phyloP scores from a whole-genome alignment of 2,888 invertebrate genomes.

The Candidula unifasciata region DNA sequence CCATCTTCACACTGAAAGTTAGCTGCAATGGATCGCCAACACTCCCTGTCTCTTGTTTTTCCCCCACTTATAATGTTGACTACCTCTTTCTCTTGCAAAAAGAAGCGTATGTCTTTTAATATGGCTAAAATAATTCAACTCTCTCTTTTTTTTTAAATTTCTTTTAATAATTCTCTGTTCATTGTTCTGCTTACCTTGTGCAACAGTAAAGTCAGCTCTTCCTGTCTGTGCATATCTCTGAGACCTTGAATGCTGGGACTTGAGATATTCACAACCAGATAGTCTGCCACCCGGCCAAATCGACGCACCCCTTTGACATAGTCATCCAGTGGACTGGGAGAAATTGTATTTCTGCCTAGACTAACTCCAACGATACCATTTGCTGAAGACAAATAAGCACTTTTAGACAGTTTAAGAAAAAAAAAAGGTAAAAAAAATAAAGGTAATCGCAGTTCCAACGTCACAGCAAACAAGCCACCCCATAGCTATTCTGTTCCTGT shows the following conservation, averaged over 20 bases:
- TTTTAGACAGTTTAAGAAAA: neutral
- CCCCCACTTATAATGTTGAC: no score
- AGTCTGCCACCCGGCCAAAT: slow-evolving; percentile 92
- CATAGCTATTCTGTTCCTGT: no score
- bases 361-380: slow-evolving; percentile 89
- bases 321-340: slow-evolving; percentile 86
- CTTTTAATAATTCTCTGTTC: no score
- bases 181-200: slow-evolving; percentile 64
- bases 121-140: no score
- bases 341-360: slow-evolving; percentile 95
- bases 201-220: slow-evolving; percentile 85
- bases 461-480: no score
- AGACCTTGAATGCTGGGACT: slow-evolving; percentile 97
- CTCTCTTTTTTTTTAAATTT: no score
- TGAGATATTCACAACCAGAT: slow-evolving; percentile 96
- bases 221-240: slow-evolving; percentile 87
- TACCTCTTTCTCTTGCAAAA: no score
- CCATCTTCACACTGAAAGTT: no score
- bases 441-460: neutral
- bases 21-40: no score
- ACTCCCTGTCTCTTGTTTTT: no score
- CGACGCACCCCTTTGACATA: slow-evolving; percentile 90
- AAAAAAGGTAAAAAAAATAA: neutral
- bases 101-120: no score
- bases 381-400: slow-evolving; percentile 51